Base-by-base conservation (phyloP, 2,888 invertebrate genomes). In the Meteorus colon region DNA sequence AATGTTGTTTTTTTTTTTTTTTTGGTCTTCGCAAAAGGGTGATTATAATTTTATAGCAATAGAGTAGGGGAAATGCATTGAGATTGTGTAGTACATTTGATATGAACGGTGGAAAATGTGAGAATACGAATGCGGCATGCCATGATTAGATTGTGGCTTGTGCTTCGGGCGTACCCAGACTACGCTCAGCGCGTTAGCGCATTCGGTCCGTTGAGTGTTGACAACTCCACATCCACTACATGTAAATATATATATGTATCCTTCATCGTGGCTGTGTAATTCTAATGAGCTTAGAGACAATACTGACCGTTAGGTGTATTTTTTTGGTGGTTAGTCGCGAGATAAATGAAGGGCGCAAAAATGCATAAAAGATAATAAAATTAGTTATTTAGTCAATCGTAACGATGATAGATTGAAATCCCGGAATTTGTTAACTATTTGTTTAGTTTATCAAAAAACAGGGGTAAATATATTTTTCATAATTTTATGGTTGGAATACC, bases 71-170 rank as follows among this genome's bases (percentile, higher is more conserved):
- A n/a, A 65, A 51, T 45, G 63, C 41, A 72, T 72, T 34, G 63
- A 72, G 29, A 29, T 34, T 29, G 31, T 60, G 45, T 62, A 37
- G 27, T 10, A 41, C 14, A 16, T 29, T 27, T 63, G 34, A 24
- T 12, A 19, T 31, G 63, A 31, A n/a, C 62, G 75, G 69, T 77
- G 82, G 73, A 86, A 86, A 86, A 85, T 84, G 83, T 55, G 84
- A 82, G 85, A 82, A 85, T 85, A 85, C 84, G 85, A 86, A 85
- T 86, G 85, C 85, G 87, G 87, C 84, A 80, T 81, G 83, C 85
- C 86, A 83, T 86, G 87, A 89, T 88, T 86, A 87, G 86, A 86
- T 88, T 89, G 89, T 79, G 88, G 88, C 84, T 84, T 86, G 87
- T 87, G 86, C 84, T 86, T 79, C 84, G 84, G 87, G 86, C 84